phyloP scores from a whole-genome alignment of 2,113 vertebrate species.

The Sebastes fasciatus region DNA sequence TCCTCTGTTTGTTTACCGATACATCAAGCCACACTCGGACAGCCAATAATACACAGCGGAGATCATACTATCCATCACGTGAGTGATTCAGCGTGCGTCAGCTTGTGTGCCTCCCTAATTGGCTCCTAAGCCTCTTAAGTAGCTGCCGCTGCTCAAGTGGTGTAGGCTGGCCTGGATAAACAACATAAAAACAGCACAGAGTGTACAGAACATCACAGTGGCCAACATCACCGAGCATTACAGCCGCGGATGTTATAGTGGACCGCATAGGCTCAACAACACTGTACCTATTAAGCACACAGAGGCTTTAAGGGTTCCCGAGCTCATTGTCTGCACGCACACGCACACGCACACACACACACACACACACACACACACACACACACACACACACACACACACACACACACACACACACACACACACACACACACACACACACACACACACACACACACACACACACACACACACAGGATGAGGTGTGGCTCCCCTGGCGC shows the following conservation, averaged over 20 bases:
- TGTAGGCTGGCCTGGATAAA: conserved; percentile 71
- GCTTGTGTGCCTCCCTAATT: conserved; percentile 74
- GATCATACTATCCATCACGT: conserved; percentile 74
- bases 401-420: conserved; percentile 30
- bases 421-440: too few relatives aligned
- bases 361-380: conserved; percentile 27
- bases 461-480: too few relatives aligned
- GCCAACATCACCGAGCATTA: conserved; percentile 23
- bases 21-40: conserved; percentile 41
- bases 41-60: conserved; percentile 64
- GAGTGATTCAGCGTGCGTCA: conserved; percentile 65
- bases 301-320: conserved; percentile 44
- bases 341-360: neutral
- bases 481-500: conserved; percentile 55
- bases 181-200: conserved; percentile 65
- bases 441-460: too few relatives aligned
- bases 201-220: conserved; percentile 46
- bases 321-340: conserved; percentile 9
- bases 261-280: conserved; percentile 13
- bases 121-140: conserved; percentile 83
- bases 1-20: conserved; percentile 41
- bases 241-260: conserved; percentile 11
- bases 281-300: conserved; percentile 21
- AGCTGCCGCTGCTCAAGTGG: conserved; percentile 60
- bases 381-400: conserved; percentile 28